Conservation (phyloP, 2,797 vertebrate genomes). For the Sebastiscus albofasciatus region DNA sequence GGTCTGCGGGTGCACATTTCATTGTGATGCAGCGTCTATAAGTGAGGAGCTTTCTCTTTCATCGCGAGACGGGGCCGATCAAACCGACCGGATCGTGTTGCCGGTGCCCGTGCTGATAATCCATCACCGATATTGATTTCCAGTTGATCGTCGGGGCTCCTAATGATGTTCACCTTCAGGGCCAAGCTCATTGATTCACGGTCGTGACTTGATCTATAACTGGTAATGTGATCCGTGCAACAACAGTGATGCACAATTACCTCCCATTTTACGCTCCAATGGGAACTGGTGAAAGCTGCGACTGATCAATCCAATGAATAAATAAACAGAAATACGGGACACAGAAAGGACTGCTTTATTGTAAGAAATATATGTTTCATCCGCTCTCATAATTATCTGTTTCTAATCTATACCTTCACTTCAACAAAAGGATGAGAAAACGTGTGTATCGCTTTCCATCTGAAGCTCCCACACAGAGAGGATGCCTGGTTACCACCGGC, state of each 20-base stretch:
- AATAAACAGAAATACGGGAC: slow-evolving; percentile 37
- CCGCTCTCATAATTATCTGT: not conserved
- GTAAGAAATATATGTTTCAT: not conserved
- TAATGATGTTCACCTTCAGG: slow-evolving; percentile 75
- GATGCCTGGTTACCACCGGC: slow-evolving; percentile 49
- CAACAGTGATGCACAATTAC: slow-evolving; percentile 55
- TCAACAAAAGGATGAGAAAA: not conserved
- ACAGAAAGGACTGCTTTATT: not conserved
- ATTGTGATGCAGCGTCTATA: not conserved
- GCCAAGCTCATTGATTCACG: slow-evolving; percentile 60
- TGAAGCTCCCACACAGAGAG: slow-evolving; percentile 29
- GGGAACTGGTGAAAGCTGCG: slow-evolving; percentile 27
- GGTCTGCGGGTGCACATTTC: slow-evolving; percentile 21
- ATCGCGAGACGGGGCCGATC: not conserved
- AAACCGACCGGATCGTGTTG: slow-evolving; percentile 30
- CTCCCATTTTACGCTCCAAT: slow-evolving; percentile 46
- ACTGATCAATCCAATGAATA: slow-evolving; percentile 54
- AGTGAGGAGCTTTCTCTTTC: slow-evolving; percentile 9
- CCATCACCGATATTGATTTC: slow-evolving; percentile 69
- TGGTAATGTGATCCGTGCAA: slow-evolving; percentile 64
- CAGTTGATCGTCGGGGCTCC: slow-evolving; percentile 54
- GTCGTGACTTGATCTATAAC: slow-evolving; percentile 64
- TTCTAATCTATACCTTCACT: slow-evolving; percentile 29
- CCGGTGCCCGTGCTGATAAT: slow-evolving; percentile 40
- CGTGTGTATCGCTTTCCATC: slow-evolving; percentile 39